Conservation (phyloP, 2,797 vertebrate species). For the Alcedo quadribrachys region DNA sequence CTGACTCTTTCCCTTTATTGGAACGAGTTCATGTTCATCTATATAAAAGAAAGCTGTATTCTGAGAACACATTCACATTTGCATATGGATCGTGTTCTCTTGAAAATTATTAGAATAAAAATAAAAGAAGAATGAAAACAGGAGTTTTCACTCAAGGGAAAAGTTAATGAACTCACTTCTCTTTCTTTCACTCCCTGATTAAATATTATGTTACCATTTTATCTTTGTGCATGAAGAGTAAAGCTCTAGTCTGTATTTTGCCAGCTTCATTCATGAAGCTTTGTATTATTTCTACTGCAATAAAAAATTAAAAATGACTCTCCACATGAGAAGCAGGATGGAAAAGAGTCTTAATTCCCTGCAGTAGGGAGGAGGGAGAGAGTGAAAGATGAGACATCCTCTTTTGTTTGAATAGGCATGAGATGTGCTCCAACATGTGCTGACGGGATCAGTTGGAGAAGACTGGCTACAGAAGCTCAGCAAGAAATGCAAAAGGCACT, state of each 20-base stretch:
- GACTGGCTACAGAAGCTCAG: not conserved
- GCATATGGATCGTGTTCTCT: constrained; percentile 61
- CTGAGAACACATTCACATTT: constrained; percentile 50
- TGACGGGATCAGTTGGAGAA: not conserved
- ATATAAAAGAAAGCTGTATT: constrained; percentile 60
- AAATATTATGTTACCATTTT: constrained; percentile 72
- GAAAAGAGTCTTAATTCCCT: constrained; percentile 44
- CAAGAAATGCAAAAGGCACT: constrained; percentile 21
- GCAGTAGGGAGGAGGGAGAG: constrained; percentile 12
- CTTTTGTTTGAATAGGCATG: constrained; percentile 56
- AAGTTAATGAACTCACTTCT: constrained; percentile 73
- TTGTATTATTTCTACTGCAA: constrained; percentile 64
- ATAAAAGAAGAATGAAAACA: constrained; percentile 71
- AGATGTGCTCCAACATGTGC: constrained; percentile 44
- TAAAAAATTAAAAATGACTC: constrained; percentile 56
- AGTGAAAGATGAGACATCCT: constrained; percentile 28
- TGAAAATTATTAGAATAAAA: constrained; percentile 72
- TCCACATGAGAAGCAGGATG: constrained; percentile 39
- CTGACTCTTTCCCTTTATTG: constrained; percentile 27
- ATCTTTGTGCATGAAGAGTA: constrained; percentile 63
- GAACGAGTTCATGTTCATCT: constrained; percentile 49
- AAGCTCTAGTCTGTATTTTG: constrained; percentile 59
- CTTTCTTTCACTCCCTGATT: constrained; percentile 69
- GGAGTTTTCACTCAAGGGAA: constrained; percentile 70
- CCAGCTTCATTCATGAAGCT: constrained; percentile 70